Evolutionary conservation across 2,113 vertebrate genomes (phyloP).

Genomic region (Numenius arquata): DNA sequence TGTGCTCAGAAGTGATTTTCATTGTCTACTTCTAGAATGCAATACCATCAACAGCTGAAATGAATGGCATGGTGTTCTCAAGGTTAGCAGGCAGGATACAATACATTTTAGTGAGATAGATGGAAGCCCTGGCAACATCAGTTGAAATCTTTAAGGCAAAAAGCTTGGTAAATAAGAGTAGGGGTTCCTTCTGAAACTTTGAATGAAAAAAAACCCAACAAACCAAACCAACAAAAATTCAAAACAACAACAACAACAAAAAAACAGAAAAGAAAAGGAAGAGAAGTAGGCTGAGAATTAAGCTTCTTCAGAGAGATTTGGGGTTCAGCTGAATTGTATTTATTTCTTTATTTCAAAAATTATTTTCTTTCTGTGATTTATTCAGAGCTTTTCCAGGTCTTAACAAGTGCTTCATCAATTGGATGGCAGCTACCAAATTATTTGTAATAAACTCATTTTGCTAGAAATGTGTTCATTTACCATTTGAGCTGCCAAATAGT

Average conservation of each 20-base stretch:
- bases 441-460: conserved; percentile 34
- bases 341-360: background rate
- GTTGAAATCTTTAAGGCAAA: background rate
- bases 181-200: background rate
- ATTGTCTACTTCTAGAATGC: background rate
- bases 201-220: background rate
- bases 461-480: conserved; percentile 41
- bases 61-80: background rate
- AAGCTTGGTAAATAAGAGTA: background rate
- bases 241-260: too few relatives aligned
- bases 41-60: background rate
- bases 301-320: background rate
- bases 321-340: background rate
- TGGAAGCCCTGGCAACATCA: background rate
- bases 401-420: background rate
- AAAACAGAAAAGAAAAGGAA: background rate
- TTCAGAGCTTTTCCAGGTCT: background rate
- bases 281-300: background rate
- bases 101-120: background rate
- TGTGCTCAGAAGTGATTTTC: background rate
- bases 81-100: background rate
- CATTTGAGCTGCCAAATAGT: background rate
- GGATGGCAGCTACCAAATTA: background rate
- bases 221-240: background rate
- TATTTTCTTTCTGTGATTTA: background rate